Percentiles rank a stretch among this genome's conserved stretches.
phyloP scores from a whole-genome alignment of 2,888 invertebrate genomes.

The Drosophila peninsularis region DNA sequence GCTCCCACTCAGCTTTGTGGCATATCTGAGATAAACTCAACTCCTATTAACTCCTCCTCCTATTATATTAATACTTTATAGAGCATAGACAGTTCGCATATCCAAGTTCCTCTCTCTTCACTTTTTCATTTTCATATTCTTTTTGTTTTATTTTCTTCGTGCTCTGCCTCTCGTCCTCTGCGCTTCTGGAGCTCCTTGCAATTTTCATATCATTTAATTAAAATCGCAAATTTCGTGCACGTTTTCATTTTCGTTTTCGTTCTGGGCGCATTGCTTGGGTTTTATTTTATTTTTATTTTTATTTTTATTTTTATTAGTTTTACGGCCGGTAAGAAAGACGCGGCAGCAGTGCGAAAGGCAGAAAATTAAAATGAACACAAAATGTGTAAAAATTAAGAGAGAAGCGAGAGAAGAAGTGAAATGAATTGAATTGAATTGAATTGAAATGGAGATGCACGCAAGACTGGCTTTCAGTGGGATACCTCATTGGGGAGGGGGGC shows the following conservation, averaged over 20 bases:
- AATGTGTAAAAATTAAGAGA: slow-evolving; percentile 39
- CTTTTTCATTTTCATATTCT: not conserved
- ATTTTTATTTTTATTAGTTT: slow-evolving; percentile 56
- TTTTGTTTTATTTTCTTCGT: slow-evolving; percentile 40
- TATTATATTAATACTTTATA: no score
- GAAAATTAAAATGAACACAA: slow-evolving; percentile 67
- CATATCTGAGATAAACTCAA: no score
- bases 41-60: no score
- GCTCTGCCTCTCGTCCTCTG: slow-evolving; percentile 14
- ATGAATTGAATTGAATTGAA: slow-evolving; percentile 56
- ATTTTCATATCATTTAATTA: slow-evolving; percentile 81
- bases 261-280: slow-evolving; percentile 44
- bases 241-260: slow-evolving; percentile 76
- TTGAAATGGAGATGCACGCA: slow-evolving; percentile 26
- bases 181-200: slow-evolving; percentile 59
- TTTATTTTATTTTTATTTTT: slow-evolving; percentile 65
- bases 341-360: slow-evolving; percentile 75
- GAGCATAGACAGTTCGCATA: not conserved
- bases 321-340: slow-evolving; percentile 50
- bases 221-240: slow-evolving; percentile 80
- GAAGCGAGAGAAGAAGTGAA: slow-evolving; percentile 13
- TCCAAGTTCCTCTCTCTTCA: no score
- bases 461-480: slow-evolving; percentile 9
- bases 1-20: no score
- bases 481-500: not conserved